Evolutionary conservation across 2,888 invertebrate species (phyloP).

Genomic region (Hesperia comma): DNA sequence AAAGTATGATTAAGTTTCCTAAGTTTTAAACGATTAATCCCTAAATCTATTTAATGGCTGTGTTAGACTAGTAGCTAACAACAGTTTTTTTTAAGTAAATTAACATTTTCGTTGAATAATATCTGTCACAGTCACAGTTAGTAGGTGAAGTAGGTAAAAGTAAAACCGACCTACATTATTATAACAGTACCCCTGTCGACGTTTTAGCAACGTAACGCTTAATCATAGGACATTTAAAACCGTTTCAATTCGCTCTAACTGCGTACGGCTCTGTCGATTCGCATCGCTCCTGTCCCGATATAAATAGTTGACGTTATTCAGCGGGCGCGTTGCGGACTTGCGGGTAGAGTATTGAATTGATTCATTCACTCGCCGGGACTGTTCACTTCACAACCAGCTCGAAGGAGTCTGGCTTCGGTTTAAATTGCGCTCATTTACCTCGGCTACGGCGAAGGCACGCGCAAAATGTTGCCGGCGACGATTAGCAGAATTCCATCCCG

Average conservation of each 20-base stretch:
- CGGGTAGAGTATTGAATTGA: slow-evolving; percentile 31
- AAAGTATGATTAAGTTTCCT: too few species aligned
- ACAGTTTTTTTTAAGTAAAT: neutral
- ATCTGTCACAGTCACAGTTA: neutral
- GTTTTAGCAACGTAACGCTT: slow-evolving; percentile 14
- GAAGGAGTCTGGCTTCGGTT: slow-evolving; percentile 51
- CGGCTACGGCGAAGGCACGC: slow-evolving; percentile 70
- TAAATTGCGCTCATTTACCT: slow-evolving; percentile 78
- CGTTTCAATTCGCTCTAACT: slow-evolving; percentile 13
- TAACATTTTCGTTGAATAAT: neutral
- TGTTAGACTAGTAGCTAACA: too few species aligned
- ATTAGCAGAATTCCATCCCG: slow-evolving; percentile 79
- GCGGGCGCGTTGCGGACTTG: slow-evolving; percentile 7
- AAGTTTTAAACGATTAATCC: too few species aligned
- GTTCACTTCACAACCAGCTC: slow-evolving; percentile 42
- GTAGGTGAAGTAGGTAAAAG: slow-evolving; percentile 2
- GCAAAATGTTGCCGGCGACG: slow-evolving; percentile 75
- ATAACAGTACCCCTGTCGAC: slow-evolving; percentile 1
- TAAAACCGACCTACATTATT: slow-evolving; percentile 2
- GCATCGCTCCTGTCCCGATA: slow-evolving; percentile 10
- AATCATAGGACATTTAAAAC: slow-evolving; percentile 10
- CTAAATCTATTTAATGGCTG: too few species aligned
- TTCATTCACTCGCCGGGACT: slow-evolving; percentile 32
- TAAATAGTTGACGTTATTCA: slow-evolving; percentile 25
- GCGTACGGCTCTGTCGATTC: slow-evolving; percentile 4